A percentile compares a stretch with the other conserved stretches of the same genome.
Conservation (phyloP, 2,797 vertebrate species). For the Thalassophryne amazonica region DNA sequence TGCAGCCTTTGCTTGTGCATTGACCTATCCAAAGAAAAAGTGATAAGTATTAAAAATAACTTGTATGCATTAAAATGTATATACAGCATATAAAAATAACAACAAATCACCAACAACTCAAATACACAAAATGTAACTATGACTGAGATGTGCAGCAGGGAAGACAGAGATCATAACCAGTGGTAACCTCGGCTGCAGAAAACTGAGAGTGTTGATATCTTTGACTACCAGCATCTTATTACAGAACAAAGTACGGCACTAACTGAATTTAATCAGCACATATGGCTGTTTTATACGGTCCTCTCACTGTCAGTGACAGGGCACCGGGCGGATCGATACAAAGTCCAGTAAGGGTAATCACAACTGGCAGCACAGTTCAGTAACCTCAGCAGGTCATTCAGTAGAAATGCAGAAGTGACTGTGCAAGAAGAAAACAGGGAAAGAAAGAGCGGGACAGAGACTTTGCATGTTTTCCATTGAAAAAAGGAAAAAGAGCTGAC, state of each 20-base stretch:
- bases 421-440: slow-evolving; percentile 23
- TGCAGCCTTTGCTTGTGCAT: too few relatives aligned
- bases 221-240: not conserved
- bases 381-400: slow-evolving; percentile 37
- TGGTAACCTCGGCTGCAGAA: slow-evolving; percentile 2
- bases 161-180: slow-evolving; percentile 1
- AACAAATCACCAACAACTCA: not conserved
- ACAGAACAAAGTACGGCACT: not conserved
- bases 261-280: not conserved
- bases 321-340: slow-evolving; percentile 34
- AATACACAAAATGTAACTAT: not conserved
- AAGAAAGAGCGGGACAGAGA: not conserved
- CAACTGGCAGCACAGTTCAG: slow-evolving; percentile 36
- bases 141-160: not conserved
- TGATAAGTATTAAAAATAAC: too few relatives aligned
- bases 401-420: slow-evolving; percentile 54
- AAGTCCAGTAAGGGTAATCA: slow-evolving; percentile 24
- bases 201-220: slow-evolving; percentile 15
- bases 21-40: too few relatives aligned
- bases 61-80: too few relatives aligned
- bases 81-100: too few relatives aligned
- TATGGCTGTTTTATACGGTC: not conserved
- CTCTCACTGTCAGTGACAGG: not conserved
- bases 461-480: slow-evolving; percentile 59
- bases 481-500: slow-evolving; percentile 59